Percentiles rank a stretch among this genome's conserved stretches.
Evolutionary conservation across 2,113 vertebrate species (phyloP).

Genomic region (Australoheros scitulus): DNA sequence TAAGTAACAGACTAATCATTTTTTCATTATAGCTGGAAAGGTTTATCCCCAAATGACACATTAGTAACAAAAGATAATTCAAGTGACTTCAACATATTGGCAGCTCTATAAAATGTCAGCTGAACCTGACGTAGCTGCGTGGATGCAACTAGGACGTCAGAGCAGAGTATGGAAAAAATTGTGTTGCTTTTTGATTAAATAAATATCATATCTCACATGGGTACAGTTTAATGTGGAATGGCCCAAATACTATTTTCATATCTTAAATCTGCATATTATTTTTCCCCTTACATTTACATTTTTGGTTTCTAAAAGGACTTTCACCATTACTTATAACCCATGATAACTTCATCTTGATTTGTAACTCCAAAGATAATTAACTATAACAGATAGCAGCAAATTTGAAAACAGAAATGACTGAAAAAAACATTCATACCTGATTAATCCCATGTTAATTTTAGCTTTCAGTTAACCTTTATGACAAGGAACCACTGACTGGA

Average conservation of each 20-base stretch:
- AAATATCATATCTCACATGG: no score
- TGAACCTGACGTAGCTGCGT: no score
- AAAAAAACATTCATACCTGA: not conserved
- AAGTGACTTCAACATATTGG: no score
- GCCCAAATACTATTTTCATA: not conserved
- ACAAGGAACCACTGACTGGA: constrained; percentile 5
- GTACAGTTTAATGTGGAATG: no score
- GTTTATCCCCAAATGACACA: no score
- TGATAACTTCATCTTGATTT: not conserved
- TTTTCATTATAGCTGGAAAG: no score
- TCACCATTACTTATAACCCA: not conserved
- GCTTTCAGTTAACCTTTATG: constrained; percentile 1
- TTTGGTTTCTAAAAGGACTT: not conserved
- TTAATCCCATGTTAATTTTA: not conserved
- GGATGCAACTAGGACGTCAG: no score
- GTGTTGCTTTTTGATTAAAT: no score
- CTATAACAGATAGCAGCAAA: not conserved
- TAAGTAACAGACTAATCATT: no score
- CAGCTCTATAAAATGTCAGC: no score
- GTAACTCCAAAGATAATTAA: not conserved
- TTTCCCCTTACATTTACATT: not conserved
- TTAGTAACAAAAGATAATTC: no score
- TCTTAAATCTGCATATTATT: not conserved
- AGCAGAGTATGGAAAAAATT: no score
- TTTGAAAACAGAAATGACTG: not conserved